phyloP scores from a whole-genome alignment of 2,113 vertebrate species.

The Gavialis gangeticus region DNA sequence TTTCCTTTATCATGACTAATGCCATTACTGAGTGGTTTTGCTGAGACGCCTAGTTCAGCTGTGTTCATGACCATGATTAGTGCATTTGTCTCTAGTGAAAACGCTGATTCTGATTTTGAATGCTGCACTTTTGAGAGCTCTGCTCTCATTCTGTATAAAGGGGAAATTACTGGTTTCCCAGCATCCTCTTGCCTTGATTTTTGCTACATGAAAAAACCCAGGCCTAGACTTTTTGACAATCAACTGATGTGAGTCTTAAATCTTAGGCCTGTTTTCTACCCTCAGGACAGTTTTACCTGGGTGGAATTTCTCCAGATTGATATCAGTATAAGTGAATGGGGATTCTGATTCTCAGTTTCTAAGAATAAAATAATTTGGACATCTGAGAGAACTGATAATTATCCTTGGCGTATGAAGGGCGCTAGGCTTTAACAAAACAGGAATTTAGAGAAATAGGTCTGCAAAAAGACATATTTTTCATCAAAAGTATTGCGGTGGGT shows the following conservation, averaged over 20 bases:
- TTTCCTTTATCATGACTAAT: conserved; percentile 68
- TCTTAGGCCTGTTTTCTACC: background rate
- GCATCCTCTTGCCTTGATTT: background rate
- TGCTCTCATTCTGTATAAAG: conserved; percentile 10
- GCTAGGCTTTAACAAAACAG: background rate
- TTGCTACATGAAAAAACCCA: background rate
- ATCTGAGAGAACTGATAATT: background rate
- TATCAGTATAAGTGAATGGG: background rate
- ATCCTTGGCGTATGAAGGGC: background rate
- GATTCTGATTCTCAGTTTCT: background rate
- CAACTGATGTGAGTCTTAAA: background rate
- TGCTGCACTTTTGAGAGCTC: conserved; percentile 1
- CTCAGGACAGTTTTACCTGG: background rate
- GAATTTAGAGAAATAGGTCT: background rate
- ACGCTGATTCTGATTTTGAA: conserved; percentile 58
- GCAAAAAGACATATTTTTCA: background rate
- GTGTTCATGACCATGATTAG: conserved; percentile 21
- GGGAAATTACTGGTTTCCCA: background rate
- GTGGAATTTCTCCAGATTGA: background rate
- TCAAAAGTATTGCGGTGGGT: background rate
- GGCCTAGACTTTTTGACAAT: rapidly evolving
- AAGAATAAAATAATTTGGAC: background rate
- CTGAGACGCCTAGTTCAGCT: conserved; percentile 51
- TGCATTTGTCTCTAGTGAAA: conserved; percentile 61
- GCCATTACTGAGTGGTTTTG: conserved; percentile 48